phyloP scores from a whole-genome alignment of 2,797 vertebrate genomes.

The Artibeus lituratus region DNA sequence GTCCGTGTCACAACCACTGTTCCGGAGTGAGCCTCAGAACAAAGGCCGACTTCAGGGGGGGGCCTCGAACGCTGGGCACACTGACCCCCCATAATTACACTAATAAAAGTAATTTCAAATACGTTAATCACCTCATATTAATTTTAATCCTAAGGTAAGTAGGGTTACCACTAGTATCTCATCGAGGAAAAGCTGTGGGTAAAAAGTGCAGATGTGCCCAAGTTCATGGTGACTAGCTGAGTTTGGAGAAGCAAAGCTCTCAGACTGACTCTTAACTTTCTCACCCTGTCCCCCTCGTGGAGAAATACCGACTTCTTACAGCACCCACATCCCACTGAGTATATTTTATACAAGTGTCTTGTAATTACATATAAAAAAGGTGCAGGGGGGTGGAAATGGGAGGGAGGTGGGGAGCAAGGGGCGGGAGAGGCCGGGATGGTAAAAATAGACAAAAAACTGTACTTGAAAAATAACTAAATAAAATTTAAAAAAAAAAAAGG shows the following conservation, averaged over 20 bases:
- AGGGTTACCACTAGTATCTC: neutral
- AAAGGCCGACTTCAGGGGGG: neutral
- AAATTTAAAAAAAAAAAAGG: no score
- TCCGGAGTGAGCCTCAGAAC: neutral
- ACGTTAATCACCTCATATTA: neutral
- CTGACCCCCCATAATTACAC: neutral
- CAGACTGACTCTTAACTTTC: neutral
- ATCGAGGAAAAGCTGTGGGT: neutral
- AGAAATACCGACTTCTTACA: neutral
- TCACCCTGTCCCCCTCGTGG: neutral
- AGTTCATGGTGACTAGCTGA: neutral
- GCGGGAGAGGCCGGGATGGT: no score
- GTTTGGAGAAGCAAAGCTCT: neutral
- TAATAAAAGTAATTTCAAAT: neutral
- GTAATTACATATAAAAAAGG: neutral
- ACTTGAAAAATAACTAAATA: no score
- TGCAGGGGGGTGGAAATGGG: no score
- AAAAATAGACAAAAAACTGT: no score
- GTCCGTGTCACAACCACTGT: neutral
- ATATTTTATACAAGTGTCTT: neutral
- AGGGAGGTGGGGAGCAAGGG: no score
- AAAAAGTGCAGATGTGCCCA: neutral
- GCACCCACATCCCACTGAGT: neutral
- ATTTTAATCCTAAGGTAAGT: neutral
- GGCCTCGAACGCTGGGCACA: neutral